Conservation (phyloP, 1,140 invertebrate genomes). For the Thaumatotibia leucotreta region DNA sequence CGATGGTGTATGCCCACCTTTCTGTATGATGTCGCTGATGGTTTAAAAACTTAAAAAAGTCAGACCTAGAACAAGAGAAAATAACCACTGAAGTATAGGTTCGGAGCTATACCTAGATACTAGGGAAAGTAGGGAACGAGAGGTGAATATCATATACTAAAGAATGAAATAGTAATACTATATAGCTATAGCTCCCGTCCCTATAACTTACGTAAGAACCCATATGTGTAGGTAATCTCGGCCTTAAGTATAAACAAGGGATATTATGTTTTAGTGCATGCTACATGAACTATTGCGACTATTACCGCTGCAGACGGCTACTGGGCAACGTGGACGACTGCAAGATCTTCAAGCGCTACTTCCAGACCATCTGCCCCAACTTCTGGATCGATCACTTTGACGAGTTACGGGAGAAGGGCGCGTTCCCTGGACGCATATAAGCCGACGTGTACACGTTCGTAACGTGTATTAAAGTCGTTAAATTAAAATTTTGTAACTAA, state of each 20-base stretch:
- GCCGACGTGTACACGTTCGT: neutral
- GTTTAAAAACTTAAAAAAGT: too few relatives aligned
- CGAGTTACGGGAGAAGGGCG: constrained; percentile 52
- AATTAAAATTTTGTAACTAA: neutral
- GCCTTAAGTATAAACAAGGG: neutral
- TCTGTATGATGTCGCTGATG: too few relatives aligned
- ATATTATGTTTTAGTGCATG: constrained; percentile 42
- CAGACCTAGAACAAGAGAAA: too few relatives aligned
- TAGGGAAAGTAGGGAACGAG: too few relatives aligned
- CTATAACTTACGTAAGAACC: too few relatives aligned
- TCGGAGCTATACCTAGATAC: too few relatives aligned
- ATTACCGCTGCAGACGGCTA: constrained; percentile 53
- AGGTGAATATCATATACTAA: too few relatives aligned
- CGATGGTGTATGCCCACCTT: too few relatives aligned
- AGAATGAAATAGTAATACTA: too few relatives aligned
- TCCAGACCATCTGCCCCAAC: constrained; percentile 65
- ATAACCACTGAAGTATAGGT: too few relatives aligned
- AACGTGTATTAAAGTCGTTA: neutral
- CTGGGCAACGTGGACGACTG: constrained; percentile 61
- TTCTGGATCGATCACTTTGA: constrained; percentile 66
- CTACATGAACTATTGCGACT: constrained; percentile 68
- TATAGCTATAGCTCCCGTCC: too few relatives aligned
- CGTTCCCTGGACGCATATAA: constrained; percentile 60
- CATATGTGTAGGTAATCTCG: too few relatives aligned
- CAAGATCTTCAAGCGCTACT: constrained; percentile 65